Base-by-base conservation (phyloP, 2,888 invertebrate species). In the Leucoma salicis region DNA sequence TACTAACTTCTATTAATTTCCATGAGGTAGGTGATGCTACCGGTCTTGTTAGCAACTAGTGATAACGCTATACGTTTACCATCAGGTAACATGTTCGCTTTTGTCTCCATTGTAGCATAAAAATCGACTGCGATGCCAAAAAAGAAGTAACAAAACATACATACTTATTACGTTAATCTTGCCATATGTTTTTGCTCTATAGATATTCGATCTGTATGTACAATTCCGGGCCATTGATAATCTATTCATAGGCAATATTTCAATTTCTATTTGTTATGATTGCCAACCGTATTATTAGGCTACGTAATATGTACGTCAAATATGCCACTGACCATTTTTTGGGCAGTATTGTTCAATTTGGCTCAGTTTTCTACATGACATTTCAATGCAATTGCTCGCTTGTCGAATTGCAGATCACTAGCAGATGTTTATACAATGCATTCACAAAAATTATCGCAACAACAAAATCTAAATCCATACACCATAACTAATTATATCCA, bases 401-500 rank as follows among this genome's bases (percentile, higher is more conserved):
- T 80, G 83, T 82, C 86, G 78, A 78, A 70, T 76, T 57, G 55
- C 73, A 77, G 74, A 86, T 83, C 82, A 78, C 73, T 67, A 81
- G 75, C 88, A 88, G 88, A 80, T 88, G 88, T 86, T 80, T 86
- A 70, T 78, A 82, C 75, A 66, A 63, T 42, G 75, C 72, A 86
- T 87, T 87, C 82, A 86, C 68, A 71, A 80, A 82, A 82, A 84
- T 88, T 87, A 88, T 87, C 88, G 75, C 79, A 79, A 82, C 80
- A 78, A 77, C 79, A 75, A 86, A 82, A 88, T 88, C 89, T 87
- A 87, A 88, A 88, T 87, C 88, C 87, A 78, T 85, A 78, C 82
- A 88, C 88, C 89, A 89, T 87, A 85, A 75, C 88, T 89, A 89
- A 89, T 89, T 87, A 89, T 83, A 89, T 87, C 87, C 86, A 86